phyloP scores from a whole-genome alignment of 2,113 vertebrate genomes.

The Nothoprocta perdicaria region DNA sequence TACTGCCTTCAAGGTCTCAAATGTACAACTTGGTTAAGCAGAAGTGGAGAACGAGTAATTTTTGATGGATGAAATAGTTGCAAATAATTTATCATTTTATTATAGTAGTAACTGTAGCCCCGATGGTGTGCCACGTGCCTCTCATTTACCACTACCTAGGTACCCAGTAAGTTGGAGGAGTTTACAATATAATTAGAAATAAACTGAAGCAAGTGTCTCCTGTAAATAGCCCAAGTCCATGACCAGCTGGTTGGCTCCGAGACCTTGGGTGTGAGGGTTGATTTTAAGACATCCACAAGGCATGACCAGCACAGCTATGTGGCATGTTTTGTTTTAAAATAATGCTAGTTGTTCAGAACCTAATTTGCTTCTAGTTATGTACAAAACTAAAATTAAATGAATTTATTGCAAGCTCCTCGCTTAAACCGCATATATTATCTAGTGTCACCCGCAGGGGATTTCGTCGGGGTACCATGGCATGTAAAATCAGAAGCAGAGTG shows the following conservation, averaged over 20 bases:
- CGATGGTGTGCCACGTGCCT: not conserved
- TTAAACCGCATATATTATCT: not conserved
- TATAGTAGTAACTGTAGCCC: not conserved
- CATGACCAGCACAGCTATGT: not conserved
- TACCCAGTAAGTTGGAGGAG: not conserved
- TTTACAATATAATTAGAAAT: not conserved
- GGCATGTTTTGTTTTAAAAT: not conserved
- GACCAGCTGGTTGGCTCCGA: not conserved
- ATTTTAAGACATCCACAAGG: not conserved
- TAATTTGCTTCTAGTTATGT: not conserved
- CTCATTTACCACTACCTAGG: not conserved
- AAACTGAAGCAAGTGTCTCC: not conserved
- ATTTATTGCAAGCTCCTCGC: not conserved
- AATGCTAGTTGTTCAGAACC: not conserved
- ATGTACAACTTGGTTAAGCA: not conserved
- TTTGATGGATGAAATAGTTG: not conserved
- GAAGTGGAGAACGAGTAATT: not conserved
- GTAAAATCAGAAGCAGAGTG: constrained; percentile 61
- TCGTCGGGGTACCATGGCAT: not conserved
- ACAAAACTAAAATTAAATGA: not conserved
- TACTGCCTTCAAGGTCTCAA: not conserved
- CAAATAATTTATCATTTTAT: not conserved
- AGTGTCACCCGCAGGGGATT: constrained; percentile 16
- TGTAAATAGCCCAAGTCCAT: not conserved
- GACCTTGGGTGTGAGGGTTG: too few relatives aligned